Percentiles rank a stretch among this genome's conserved stretches.
phyloP scores from a whole-genome alignment of 2,888 invertebrate genomes.

The Mechanitis messenoides region DNA sequence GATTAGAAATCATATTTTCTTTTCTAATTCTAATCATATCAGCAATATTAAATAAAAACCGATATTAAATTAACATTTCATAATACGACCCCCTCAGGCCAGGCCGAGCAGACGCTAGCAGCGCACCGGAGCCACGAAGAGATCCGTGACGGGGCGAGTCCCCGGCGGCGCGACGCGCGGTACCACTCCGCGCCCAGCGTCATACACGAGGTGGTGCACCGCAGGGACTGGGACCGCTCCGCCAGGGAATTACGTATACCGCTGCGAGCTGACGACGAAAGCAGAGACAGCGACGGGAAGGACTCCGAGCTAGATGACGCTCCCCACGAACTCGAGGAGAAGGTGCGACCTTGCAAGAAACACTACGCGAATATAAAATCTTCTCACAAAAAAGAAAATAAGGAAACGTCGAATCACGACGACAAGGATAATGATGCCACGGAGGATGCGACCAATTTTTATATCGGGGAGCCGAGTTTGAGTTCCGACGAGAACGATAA shows the following conservation, averaged over 20 bases:
- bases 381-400: conserved; percentile 44
- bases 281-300: conserved; percentile 33
- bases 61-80: neutral
- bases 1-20: no score
- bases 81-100: conserved; percentile 36
- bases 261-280: conserved; percentile 28
- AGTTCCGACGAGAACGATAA: conserved; percentile 18
- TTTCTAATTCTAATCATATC: no score
- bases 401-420: conserved; percentile 43
- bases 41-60: no score
- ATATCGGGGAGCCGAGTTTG: conserved; percentile 48
- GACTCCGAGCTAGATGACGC: conserved; percentile 28
- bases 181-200: conserved; percentile 69
- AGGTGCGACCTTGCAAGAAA: conserved; percentile 52
- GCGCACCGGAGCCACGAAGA: conserved; percentile 66
- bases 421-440: conserved; percentile 59
- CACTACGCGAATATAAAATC: conserved; percentile 65
- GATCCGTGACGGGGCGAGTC: conserved; percentile 47
- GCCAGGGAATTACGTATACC: conserved; percentile 60
- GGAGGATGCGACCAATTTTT: conserved; percentile 46
- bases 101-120: conserved; percentile 47
- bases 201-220: conserved; percentile 61
- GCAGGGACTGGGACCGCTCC: conserved; percentile 67
- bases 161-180: conserved; percentile 37
- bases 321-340: conserved; percentile 11